Percentiles rank a stretch among this genome's conserved stretches.
Conservation (phyloP, 1,140 invertebrate species). For the Drosophila aff. region DNA sequence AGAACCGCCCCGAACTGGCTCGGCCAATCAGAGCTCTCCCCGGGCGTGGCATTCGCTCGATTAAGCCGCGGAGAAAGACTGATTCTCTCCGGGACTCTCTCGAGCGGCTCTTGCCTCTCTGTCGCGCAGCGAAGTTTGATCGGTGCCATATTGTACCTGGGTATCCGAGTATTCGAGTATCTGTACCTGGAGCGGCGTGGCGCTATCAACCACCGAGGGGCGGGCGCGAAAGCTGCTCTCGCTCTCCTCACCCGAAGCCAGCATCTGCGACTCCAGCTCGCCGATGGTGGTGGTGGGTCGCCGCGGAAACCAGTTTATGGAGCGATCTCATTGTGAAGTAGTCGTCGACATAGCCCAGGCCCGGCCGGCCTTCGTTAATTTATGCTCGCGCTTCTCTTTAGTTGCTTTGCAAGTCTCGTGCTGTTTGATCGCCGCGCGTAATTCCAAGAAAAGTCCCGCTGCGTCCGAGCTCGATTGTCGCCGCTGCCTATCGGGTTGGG, state of each 20-base stretch:
- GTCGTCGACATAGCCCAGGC: slow-evolving; percentile 52
- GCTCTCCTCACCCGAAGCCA: slow-evolving; percentile 35
- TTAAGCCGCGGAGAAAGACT: slow-evolving; percentile 58
- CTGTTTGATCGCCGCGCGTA: slow-evolving; percentile 81
- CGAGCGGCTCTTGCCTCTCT: slow-evolving; percentile 33
- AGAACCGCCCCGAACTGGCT: slow-evolving; percentile 52
- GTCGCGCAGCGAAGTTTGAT: slow-evolving; percentile 55
- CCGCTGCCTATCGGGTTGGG: slow-evolving; percentile 14
- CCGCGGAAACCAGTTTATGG: slow-evolving; percentile 67
- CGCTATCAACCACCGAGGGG: slow-evolving; percentile 64
- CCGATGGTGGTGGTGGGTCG: slow-evolving; percentile 33
- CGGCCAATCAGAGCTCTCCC: slow-evolving; percentile 61
- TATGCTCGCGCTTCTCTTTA: slow-evolving; percentile 80
- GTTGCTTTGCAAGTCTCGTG: slow-evolving; percentile 83
- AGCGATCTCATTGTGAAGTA: slow-evolving; percentile 74
- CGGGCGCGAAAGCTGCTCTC: slow-evolving; percentile 77
- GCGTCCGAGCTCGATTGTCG: slow-evolving; percentile 13
- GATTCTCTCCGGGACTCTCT: slow-evolving; percentile 17
- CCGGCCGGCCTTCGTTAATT: slow-evolving; percentile 81
- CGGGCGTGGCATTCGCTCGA: slow-evolving; percentile 64
- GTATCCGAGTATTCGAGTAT: slow-evolving; percentile 4
- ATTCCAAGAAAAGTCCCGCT: slow-evolving; percentile 70
- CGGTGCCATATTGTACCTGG: slow-evolving; percentile 72
- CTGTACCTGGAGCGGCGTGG: slow-evolving; percentile 30
- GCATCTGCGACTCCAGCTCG: slow-evolving; percentile 33